These are phyloP conservation scores for Atherix ibis DNA, from an alignment of 2,888 invertebrate species.

Conservation along the genomic window DNA sequence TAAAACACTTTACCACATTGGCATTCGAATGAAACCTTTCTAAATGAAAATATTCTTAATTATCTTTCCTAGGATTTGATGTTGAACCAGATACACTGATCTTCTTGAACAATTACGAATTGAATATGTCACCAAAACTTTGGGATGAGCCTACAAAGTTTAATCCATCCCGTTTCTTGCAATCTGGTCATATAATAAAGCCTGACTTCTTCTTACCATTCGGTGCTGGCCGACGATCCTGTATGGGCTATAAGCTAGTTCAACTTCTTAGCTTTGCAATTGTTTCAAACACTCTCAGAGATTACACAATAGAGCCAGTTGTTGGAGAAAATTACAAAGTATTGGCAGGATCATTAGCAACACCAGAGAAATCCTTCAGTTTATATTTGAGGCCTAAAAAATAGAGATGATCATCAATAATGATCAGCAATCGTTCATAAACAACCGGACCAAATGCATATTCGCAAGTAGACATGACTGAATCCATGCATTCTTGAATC, in stretches of 20 bases:
- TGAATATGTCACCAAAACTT: slow-evolving; percentile 44
- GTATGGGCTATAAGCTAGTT: slow-evolving; percentile 53
- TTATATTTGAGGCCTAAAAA: no score
- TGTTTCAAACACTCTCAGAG: slow-evolving; percentile 38
- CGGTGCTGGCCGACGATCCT: slow-evolving; percentile 46
- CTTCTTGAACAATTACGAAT: slow-evolving; percentile 49
- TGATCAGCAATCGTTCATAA: no score
- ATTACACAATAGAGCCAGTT: slow-evolving; percentile 36
- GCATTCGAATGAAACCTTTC: background rate
- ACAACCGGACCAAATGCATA: no score
- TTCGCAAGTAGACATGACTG: no score
- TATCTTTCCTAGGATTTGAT: slow-evolving; percentile 37
- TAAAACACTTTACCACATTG: no score
- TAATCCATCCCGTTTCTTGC: slow-evolving; percentile 45
- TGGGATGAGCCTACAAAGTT: slow-evolving; percentile 45
- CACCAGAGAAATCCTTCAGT: slow-evolving; percentile 35
- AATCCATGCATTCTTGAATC: no score
- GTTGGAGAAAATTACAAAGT: slow-evolving; percentile 35
- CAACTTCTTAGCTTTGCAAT: slow-evolving; percentile 41
- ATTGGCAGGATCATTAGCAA: slow-evolving; percentile 39
- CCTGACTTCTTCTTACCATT: slow-evolving; percentile 51
- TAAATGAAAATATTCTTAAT: slow-evolving; percentile 9
- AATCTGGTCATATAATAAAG: slow-evolving; percentile 37
- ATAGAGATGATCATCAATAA: no score
- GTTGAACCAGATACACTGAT: slow-evolving; percentile 46